Evolutionary conservation across 2,888 invertebrate genomes (phyloP).

Genomic region (Cryptus viduatorius): DNA sequence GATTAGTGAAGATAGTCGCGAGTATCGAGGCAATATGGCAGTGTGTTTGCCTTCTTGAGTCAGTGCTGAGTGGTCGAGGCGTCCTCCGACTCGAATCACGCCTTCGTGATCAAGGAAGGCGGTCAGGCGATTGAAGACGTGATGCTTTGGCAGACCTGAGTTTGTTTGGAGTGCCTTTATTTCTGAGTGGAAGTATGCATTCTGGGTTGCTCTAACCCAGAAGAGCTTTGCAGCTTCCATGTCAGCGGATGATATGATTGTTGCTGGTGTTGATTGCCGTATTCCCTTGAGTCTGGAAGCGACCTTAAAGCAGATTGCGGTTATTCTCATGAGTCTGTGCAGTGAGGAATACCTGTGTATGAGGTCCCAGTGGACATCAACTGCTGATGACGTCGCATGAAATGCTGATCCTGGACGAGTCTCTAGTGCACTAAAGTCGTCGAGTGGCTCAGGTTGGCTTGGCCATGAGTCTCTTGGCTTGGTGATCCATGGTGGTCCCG

Average conservation of each 20-base stretch:
- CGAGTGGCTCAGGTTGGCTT: background rate
- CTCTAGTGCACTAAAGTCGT: background rate
- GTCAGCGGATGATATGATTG: no score
- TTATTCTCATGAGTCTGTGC: conserved; percentile 13
- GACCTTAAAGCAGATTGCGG: no score
- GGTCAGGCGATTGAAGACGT: conserved; percentile 20
- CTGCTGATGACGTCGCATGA: background rate
- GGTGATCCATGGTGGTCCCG: background rate
- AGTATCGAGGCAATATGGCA: conserved; percentile 33
- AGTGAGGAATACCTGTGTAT: conserved; percentile 18
- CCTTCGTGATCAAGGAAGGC: conserved; percentile 34
- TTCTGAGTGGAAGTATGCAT: conserved; percentile 6
- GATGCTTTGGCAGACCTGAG: background rate
- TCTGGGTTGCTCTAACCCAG: conserved; percentile 28
- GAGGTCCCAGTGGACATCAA: conserved; percentile 25
- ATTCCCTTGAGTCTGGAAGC: no score
- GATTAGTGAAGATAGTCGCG: conserved; percentile 38
- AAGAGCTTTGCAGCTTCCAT: no score
- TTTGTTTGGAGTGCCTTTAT: background rate
- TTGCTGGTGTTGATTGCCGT: no score
- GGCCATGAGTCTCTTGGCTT: conserved; percentile 13
- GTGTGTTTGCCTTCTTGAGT: conserved; percentile 35
- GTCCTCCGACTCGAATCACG: conserved; percentile 53
- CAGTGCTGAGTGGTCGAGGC: conserved; percentile 44
- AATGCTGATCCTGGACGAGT: no score